Evolutionary conservation across 2,888 invertebrate species (phyloP), one percentile per base, ranked within the genome.

Genomic region (Cheilosia pagana): DNA sequence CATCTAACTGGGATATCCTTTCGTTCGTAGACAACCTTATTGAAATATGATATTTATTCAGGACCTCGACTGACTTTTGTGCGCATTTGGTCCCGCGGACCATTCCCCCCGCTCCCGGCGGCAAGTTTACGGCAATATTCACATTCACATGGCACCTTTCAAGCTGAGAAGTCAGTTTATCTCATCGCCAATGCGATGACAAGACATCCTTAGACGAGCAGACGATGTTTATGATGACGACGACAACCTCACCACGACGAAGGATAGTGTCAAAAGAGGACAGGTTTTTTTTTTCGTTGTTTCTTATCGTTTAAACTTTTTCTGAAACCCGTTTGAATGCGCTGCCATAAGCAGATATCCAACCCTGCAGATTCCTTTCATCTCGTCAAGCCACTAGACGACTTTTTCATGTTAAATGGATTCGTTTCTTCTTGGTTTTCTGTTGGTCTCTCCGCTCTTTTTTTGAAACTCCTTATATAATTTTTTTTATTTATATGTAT

Each of bases 31-130:
- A 41, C 53, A 25, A 63, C 57, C 53, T 81, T 81, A 70, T 75
- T 76, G 70, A 81, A 68, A 81, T 75, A 68, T 76, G 55, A 76
- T 81, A 70, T 76, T 81, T 81, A 81, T 68, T 75, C 68, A 76
- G 81, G 63, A 70, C 75, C 81, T 70, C 62, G 35, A 57, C 57
- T 63, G 63, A 81, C 67, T 68, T 59, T 16, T 60, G 39, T 50
- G 25, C 28, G 25, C 23, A 60, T 7, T 35, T 60, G 50, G 14
- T 50, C 19, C 53, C 35, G 63, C 39, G 21, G 45, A 53, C 31
- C 41, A n/a, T n/a, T 28, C 23, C 12, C 31, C 43, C 31, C 31
- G 35, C 62, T 16, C 16, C 4, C 10, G 23, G 41, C 10, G 23
- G 41, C 41, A 25, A 19, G 53, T 53, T 16, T 53, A 57, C 39